Evolutionary conservation across 2,888 invertebrate genomes (phyloP), one percentile per base, ranked within the genome.

Genomic region (Rhyacophila evoluta): DNA sequence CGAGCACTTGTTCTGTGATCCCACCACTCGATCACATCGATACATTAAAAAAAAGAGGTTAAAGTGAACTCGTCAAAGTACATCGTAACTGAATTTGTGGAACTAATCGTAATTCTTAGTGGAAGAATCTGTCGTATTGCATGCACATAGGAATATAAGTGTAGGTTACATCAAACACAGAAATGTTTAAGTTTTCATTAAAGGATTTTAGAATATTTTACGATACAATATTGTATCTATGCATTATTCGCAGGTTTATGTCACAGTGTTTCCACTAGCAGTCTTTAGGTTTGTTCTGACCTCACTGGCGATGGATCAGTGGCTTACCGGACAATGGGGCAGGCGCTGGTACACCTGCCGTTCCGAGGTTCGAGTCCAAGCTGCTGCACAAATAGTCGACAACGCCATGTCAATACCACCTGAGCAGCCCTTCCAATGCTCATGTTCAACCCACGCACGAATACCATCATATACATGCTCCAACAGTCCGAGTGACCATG

Each of bases 271-370:
- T 55, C 73, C 78, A 78, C 79, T 79, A 29, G 74, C 79, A 81
- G 81, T 79, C 79, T 81, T 79, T 74, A 36, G 71, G 38, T 55
- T 71, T 75, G 79, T 39, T 39, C 15, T 39, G 39, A n/a, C 39
- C 12, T 39, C 39, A 39, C 39, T 39, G 15, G 12, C 39, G 12
- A 39, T 74, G 41, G 28, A 37, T 73, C 72, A 69, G 69, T 76
- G 72, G 72, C 68, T 69, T 28, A 73, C 36, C 33, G 68, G 29
- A 39, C 39, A 39, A 39, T 39, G 39, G 39, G 39, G 39, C 39
- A 70, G 74, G 76, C 75, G 72, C 76, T 79, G 75, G 76, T 73
- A 79, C 74, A 76, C 81, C 81, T 81, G 81, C 79, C 74, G 77
- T 74, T 79, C 81, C 79, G 75, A 81, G 69, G 79, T 79, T 79